These are phyloP conservation scores for Metridium senile DNA, from an alignment of 92 coral and sea anemone genomes.

Conservation along the genomic window DNA sequence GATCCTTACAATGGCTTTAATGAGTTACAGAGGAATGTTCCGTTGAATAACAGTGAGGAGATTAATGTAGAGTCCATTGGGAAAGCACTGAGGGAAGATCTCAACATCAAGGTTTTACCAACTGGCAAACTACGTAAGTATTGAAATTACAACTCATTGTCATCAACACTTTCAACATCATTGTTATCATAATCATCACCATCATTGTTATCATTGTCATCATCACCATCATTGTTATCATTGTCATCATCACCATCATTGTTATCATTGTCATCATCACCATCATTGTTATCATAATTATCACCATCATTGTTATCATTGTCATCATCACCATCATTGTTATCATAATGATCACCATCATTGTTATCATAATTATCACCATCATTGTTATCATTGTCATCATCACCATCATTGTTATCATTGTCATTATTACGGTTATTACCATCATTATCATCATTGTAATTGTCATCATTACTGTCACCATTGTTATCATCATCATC, in stretches of 20 bases:
- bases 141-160: background rate
- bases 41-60: slow-evolving; percentile 29
- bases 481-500: no score
- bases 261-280: background rate
- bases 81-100: slow-evolving; percentile 55
- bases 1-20: background rate
- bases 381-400: no score
- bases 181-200: background rate
- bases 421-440: no score
- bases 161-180: no score
- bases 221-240: no score
- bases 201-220: no score
- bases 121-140: slow-evolving; percentile 40
- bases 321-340: no score
- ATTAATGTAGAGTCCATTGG: slow-evolving; percentile 52
- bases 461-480: no score
- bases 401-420: no score
- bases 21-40: slow-evolving; percentile 5
- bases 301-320: background rate
- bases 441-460: no score
- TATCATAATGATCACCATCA: no score
- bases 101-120: slow-evolving; percentile 14
- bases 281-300: no score
- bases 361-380: background rate
- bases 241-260: background rate